These are phyloP conservation scores for Asarcornis scutulata DNA, from an alignment of 2,113 vertebrate species.

Conservation along the genomic window DNA sequence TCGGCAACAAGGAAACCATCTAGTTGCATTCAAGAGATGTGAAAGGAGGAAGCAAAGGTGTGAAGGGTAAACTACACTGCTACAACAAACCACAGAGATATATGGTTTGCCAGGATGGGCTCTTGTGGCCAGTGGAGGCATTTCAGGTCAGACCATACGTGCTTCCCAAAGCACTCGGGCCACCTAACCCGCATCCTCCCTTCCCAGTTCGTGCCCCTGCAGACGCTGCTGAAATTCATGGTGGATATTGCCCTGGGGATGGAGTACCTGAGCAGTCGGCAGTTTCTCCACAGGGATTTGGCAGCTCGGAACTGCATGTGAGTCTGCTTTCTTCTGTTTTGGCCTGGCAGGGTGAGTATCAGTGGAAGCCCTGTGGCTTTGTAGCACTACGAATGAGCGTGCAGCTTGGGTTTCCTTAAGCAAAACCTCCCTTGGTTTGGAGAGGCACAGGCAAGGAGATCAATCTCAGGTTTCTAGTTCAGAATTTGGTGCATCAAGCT, in stretches of 20 bases:
- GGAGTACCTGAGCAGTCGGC: conserved; percentile 94
- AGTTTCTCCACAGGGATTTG: conserved; percentile 94
- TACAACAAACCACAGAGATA: not conserved
- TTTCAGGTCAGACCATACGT: not conserved
- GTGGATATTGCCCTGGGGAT: conserved; percentile 93
- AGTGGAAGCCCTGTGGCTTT: not conserved
- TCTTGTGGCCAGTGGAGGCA: not conserved
- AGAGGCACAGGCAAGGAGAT: not conserved
- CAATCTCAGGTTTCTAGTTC: not conserved
- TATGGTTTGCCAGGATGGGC: not conserved
- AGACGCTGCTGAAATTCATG: conserved; percentile 94
- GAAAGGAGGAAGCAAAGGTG: not conserved
- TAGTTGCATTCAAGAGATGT: not conserved
- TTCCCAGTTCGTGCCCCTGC: conserved; percentile 86
- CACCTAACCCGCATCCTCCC: not conserved
- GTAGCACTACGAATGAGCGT: not conserved
- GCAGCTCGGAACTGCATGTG: conserved; percentile 99
- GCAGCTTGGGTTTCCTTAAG: not conserved
- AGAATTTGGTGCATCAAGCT: rapidly evolving
- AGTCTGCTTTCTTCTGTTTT: conserved; percentile 20
- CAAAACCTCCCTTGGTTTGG: rapidly evolving
- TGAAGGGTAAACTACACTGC: not conserved
- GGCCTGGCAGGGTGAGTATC: no score
- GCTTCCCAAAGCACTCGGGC: not conserved
- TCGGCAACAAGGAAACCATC: not conserved